Percentiles rank a stretch among this genome's conserved stretches.
Conservation (phyloP, 2,113 vertebrate genomes). For the Onychostoma macrolepis region DNA sequence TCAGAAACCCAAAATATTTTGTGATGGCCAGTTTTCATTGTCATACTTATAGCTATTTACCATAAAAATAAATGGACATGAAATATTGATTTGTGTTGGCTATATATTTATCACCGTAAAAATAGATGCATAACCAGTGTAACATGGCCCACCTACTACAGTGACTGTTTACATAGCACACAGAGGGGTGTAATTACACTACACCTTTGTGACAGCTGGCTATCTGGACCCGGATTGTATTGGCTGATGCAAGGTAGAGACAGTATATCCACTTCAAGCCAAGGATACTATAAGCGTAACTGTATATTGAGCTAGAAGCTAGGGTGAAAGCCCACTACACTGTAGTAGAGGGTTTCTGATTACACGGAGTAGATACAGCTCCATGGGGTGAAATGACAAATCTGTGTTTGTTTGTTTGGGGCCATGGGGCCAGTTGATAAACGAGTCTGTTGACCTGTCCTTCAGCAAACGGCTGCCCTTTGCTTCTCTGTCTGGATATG, state of each 20-base stretch:
- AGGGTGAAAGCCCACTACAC: constrained; percentile 10
- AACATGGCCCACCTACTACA: background rate
- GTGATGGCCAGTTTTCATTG: background rate
- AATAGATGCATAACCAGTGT: background rate
- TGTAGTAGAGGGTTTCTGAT: constrained; percentile 32
- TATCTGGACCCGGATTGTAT: background rate
- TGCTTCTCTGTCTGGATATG: constrained; percentile 18
- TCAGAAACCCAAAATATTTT: background rate
- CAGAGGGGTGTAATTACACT: constrained; percentile 26
- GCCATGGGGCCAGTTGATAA: constrained; percentile 1
- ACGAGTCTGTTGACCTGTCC: constrained; percentile 32
- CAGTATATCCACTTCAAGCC: constrained; percentile 14
- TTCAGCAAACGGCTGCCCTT: constrained; percentile 18
- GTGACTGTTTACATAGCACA: constrained; percentile 46
- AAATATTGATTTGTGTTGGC: background rate
- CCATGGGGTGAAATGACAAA: constrained; percentile 32
- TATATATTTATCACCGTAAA: constrained; percentile 1
- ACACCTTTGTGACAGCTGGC: constrained; percentile 14
- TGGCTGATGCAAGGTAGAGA: constrained; percentile 12
- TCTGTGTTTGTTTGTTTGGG: constrained; percentile 40
- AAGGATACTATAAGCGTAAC: constrained; percentile 11
- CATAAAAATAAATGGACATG: background rate
- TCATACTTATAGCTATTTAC: background rate
- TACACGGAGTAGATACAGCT: background rate
- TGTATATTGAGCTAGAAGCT: constrained; percentile 19